phyloP scores from a whole-genome alignment of 2,797 vertebrate genomes.

The Catostomus latipinnis region DNA sequence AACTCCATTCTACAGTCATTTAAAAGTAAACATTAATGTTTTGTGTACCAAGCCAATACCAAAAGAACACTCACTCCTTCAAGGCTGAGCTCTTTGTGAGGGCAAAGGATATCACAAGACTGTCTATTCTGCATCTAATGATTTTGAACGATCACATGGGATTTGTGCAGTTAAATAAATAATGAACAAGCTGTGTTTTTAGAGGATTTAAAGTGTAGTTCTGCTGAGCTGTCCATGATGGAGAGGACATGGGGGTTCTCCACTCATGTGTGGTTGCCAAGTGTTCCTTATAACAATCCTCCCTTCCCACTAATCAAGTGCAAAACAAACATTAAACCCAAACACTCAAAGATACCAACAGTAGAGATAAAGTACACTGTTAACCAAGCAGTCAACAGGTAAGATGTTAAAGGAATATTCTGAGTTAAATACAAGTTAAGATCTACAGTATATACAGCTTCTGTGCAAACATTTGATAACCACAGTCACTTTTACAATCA shows the following conservation, averaged over 20 bases:
- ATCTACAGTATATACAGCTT: too few species aligned
- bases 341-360: conserved; percentile 23
- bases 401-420: background rate
- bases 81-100: background rate
- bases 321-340: conserved; percentile 52
- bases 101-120: too few species aligned
- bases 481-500: too few species aligned
- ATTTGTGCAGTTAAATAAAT: background rate
- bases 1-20: background rate
- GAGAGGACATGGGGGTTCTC: conserved; percentile 56
- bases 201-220: conserved; percentile 32
- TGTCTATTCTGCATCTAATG: too few species aligned
- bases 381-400: conserved; percentile 1
- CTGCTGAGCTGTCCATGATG: conserved; percentile 46
- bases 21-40: background rate
- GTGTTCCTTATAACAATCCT: conserved; percentile 75
- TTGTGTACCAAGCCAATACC: background rate
- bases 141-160: too few species aligned
- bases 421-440: background rate
- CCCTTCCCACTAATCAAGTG: conserved; percentile 66
- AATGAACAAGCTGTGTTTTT: conserved; percentile 15
- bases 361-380: conserved; percentile 9
- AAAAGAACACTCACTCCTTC: too few species aligned
- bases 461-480: too few species aligned
- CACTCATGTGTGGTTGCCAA: conserved; percentile 66